These are phyloP conservation scores for Cacoxenus indagator DNA, from an alignment of 2,888 invertebrate genomes.

Conservation along the genomic window DNA sequence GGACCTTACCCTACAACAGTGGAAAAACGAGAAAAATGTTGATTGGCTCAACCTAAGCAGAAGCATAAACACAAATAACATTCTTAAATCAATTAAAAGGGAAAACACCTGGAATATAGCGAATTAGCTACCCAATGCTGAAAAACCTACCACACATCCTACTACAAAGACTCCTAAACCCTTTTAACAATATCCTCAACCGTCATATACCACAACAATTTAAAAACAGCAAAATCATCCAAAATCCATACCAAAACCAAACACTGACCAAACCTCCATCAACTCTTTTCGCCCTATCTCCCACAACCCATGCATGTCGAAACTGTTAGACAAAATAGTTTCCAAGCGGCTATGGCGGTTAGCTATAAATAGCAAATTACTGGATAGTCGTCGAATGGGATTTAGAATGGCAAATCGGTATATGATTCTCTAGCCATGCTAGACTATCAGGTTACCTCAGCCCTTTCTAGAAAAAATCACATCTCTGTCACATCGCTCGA, in stretches of 20 bases:
- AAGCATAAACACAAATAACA: no score
- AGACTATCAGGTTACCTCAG: no score
- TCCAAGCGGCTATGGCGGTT: constrained; percentile 9
- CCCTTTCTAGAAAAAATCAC: no score
- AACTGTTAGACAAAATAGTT: neutral
- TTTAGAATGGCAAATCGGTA: constrained; percentile 21
- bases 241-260: no score
- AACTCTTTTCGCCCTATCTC: neutral
- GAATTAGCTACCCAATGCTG: constrained; percentile 16
- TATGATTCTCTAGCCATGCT: constrained; percentile 16
- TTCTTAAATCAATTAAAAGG: constrained; percentile 13
- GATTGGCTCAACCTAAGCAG: no score
- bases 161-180: neutral
- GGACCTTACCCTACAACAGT: neutral
- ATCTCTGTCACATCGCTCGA: no score
- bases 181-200: no score
- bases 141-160: constrained; percentile 10
- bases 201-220: no score
- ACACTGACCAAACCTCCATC: neutral
- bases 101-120: constrained; percentile 20
- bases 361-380: neutral
- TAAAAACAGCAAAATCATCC: no score
- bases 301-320: neutral
- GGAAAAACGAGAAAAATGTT: no score
- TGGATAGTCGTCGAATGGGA: constrained; percentile 17